Evolutionary conservation across 2,797 vertebrate genomes (phyloP).

Genomic region (Cossypha niveicapilla): DNA sequence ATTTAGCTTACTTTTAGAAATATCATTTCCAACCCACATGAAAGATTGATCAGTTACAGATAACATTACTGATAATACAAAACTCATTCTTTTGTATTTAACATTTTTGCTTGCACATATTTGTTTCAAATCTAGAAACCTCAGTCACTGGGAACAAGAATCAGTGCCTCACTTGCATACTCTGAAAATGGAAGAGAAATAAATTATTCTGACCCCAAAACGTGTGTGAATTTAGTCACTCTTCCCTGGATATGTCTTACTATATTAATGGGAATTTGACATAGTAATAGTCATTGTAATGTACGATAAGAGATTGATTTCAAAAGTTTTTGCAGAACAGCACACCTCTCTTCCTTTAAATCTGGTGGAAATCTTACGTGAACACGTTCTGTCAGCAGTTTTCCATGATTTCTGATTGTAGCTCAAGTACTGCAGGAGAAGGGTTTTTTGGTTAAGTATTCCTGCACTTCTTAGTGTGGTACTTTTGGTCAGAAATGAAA

Average conservation of each 20-base stretch:
- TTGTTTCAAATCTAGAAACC: neutral
- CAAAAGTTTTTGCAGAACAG: neutral
- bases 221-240: neutral
- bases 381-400: neutral
- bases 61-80: neutral
- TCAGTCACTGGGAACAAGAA: neutral
- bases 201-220: neutral
- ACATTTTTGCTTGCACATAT: neutral
- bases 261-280: neutral
- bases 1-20: neutral
- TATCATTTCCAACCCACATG: neutral
- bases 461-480: neutral
- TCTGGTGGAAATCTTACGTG: neutral
- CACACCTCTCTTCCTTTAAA: neutral
- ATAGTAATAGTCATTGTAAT: neutral
- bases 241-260: neutral
- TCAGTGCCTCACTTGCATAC: fast-evolving
- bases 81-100: neutral
- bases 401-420: neutral
- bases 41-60: neutral
- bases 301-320: neutral
- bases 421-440: neutral
- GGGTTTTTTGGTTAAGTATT: neutral
- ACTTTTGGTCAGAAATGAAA: neutral
- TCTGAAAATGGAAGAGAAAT: neutral